These are phyloP conservation scores for Drosophila asahinai DNA, from an alignment of 1,140 invertebrate genomes.

Conservation along the genomic window DNA sequence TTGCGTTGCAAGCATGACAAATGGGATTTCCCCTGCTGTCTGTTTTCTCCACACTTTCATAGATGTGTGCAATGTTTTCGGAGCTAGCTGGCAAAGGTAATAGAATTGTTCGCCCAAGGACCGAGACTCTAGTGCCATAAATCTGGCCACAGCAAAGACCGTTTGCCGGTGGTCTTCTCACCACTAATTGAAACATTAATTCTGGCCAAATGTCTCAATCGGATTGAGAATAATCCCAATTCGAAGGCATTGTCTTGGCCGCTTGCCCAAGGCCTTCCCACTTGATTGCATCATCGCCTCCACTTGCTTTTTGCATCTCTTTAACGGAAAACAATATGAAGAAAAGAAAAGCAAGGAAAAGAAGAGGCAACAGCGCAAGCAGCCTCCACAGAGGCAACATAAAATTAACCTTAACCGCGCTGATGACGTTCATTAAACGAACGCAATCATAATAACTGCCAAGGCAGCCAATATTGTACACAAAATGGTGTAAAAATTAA, in stretches of 20 bases:
- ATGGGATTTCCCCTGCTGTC: conserved; percentile 51
- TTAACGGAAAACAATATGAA: conserved; percentile 3
- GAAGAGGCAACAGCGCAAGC: conserved; percentile 5
- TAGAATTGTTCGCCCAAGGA: neutral
- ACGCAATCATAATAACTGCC: conserved; percentile 50
- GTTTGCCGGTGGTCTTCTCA: neutral
- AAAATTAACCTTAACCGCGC: conserved; percentile 45
- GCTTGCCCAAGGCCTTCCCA: conserved; percentile 14
- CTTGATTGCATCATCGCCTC: conserved; percentile 33
- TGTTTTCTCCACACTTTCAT: neutral
- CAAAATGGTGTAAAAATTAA: conserved; percentile 57
- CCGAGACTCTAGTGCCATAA: conserved; percentile 11
- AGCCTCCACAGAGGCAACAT: conserved; percentile 17
- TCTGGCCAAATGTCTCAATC: conserved; percentile 32
- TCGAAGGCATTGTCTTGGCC: conserved; percentile 33
- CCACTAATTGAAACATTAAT: conserved; percentile 47
- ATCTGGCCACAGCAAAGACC: conserved; percentile 12
- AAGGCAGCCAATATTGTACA: conserved; percentile 36
- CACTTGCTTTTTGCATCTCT: conserved; percentile 21
- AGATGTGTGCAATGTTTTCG: neutral
- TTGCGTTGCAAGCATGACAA: conserved; percentile 70
- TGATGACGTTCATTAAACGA: conserved; percentile 48
- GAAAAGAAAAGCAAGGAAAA: neutral
- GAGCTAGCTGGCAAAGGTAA: neutral
- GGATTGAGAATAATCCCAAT: conserved; percentile 22